Percentiles rank a stretch among this genome's conserved stretches.
Evolutionary conservation across 2,113 vertebrate genomes (phyloP).

Genomic region (Craseonycteris thonglongyai): DNA sequence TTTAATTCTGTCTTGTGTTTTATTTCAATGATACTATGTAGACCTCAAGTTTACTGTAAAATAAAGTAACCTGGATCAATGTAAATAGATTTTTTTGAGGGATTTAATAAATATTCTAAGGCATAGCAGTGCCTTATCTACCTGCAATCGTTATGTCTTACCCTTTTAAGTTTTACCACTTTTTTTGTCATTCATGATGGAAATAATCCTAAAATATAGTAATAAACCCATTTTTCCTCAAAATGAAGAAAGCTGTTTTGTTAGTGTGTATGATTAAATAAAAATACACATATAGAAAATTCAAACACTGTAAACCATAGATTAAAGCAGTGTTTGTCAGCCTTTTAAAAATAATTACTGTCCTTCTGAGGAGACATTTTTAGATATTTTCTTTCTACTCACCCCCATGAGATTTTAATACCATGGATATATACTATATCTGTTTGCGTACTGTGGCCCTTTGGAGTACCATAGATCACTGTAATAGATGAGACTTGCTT

Average conservation of each 20-base stretch:
- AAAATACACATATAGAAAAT: background rate
- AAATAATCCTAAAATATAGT: slow-evolving; percentile 8
- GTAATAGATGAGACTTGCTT: background rate
- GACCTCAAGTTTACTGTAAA: background rate
- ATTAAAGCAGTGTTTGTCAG: background rate
- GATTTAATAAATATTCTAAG: background rate
- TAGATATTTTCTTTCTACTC: background rate
- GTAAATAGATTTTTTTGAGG: background rate
- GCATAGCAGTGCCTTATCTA: background rate
- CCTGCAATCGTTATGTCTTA: background rate
- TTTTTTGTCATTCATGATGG: background rate
- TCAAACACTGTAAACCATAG: background rate
- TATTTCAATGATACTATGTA: background rate
- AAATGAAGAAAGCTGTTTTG: background rate
- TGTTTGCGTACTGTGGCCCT: background rate
- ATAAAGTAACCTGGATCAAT: background rate
- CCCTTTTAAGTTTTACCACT: background rate
- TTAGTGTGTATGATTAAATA: background rate
- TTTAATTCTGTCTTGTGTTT: background rate
- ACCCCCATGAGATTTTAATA: background rate
- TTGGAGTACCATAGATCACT: background rate
- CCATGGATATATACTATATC: background rate
- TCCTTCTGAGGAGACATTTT: background rate
- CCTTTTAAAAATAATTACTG: background rate
- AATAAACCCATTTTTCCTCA: background rate